Percentiles rank a stretch among this genome's conserved stretches.
These are phyloP conservation scores for Tetranychus cinnabarinus DNA, from an alignment of 1,140 invertebrate species.

Conservation along the genomic window DNA sequence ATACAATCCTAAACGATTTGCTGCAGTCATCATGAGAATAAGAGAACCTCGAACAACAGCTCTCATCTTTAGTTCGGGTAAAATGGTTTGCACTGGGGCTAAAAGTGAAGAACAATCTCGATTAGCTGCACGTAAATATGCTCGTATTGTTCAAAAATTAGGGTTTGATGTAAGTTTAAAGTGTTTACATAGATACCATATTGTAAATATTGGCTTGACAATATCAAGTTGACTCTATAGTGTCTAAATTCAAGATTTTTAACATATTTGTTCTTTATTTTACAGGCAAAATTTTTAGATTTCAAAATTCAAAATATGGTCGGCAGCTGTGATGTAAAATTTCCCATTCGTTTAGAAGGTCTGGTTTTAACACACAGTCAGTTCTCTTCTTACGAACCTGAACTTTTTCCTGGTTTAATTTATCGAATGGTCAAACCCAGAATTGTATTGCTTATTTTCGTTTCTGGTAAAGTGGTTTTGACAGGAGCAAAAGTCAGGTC, in stretches of 20 bases:
- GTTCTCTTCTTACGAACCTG: slow-evolving; percentile 60
- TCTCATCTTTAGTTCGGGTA: slow-evolving; percentile 95
- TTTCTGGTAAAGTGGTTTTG: slow-evolving; percentile 91
- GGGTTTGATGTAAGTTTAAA: slow-evolving; percentile 55
- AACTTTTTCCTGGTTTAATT: slow-evolving; percentile 88
- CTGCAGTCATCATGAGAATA: slow-evolving; percentile 98
- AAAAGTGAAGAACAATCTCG: slow-evolving; percentile 96
- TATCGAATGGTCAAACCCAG: slow-evolving; percentile 98
- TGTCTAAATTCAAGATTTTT: background rate
- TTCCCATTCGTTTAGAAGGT: slow-evolving; percentile 91
- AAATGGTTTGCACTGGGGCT: slow-evolving; percentile 99
- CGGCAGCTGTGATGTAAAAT: slow-evolving; percentile 96
- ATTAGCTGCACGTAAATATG: slow-evolving; percentile 91
- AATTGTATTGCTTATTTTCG: slow-evolving; percentile 96
- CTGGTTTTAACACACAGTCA: slow-evolving; percentile 86
- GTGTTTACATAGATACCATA: background rate
- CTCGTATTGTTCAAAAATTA: slow-evolving; percentile 94
- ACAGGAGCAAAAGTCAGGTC: slow-evolving; percentile 94
- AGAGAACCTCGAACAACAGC: slow-evolving; percentile 94
- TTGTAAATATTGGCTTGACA: slow-evolving; percentile 4
- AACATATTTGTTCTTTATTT: slow-evolving; percentile 16
- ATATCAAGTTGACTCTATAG: background rate
- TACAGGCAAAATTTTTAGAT: slow-evolving; percentile 88
- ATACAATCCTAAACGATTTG: slow-evolving; percentile 99
- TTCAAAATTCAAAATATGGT: slow-evolving; percentile 99